These are phyloP conservation scores for Bibio marci DNA, from an alignment of 2,888 invertebrate species.

Conservation along the genomic window DNA sequence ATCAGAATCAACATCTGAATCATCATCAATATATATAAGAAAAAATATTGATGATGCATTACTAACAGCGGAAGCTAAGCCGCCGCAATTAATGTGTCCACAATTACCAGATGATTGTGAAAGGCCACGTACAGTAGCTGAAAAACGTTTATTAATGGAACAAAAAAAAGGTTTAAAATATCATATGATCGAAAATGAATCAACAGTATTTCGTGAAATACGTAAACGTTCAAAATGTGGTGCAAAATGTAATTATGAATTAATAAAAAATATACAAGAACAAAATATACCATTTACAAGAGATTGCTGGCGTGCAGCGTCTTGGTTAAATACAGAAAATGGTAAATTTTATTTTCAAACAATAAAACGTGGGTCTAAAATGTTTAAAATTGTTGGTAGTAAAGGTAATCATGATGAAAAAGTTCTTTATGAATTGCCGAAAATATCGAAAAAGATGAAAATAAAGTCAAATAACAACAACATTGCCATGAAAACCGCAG, in stretches of 20 bases:
- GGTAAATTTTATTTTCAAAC: slow-evolving; percentile 26
- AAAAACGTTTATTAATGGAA: slow-evolving; percentile 31
- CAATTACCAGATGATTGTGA: slow-evolving; percentile 21
- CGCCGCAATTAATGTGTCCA: slow-evolving; percentile 24
- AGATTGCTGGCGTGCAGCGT: slow-evolving; percentile 24
- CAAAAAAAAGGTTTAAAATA: slow-evolving; percentile 22
- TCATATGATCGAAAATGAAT: slow-evolving; percentile 28
- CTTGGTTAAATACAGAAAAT: slow-evolving; percentile 23
- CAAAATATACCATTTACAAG: slow-evolving; percentile 23
- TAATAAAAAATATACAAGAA: slow-evolving; percentile 19
- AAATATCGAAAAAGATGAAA: background rate
- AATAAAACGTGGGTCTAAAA: slow-evolving; percentile 17
- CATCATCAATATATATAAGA: background rate
- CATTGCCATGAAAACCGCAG: too few relatives aligned
- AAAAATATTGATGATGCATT: slow-evolving; percentile 19
- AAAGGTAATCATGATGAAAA: slow-evolving; percentile 21
- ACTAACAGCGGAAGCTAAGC: slow-evolving; percentile 18
- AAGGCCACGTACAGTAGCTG: slow-evolving; percentile 35
- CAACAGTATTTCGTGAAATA: slow-evolving; percentile 23
- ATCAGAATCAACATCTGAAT: too few relatives aligned
- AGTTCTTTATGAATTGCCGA: slow-evolving; percentile 10
- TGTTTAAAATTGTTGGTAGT: slow-evolving; percentile 20
- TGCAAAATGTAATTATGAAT: slow-evolving; percentile 16
- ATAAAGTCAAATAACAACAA: background rate
- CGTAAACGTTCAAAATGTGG: slow-evolving; percentile 21